Conservation (phyloP, 2,797 vertebrate genomes). For the Enteromius trimaculatus region DNA sequence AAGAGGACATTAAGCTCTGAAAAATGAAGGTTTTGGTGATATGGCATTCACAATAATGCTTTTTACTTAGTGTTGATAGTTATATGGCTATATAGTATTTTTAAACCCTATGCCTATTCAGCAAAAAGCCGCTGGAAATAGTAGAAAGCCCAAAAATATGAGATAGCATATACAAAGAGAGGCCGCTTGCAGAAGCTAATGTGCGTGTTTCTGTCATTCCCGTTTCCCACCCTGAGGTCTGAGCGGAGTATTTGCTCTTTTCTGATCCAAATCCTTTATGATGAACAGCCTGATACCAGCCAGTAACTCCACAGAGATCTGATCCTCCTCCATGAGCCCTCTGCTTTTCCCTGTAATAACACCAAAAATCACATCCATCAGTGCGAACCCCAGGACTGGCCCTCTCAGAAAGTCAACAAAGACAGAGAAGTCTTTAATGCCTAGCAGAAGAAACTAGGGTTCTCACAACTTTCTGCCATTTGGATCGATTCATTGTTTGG, state of each 20-base stretch:
- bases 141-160: constrained; percentile 2
- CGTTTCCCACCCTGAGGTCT: neutral
- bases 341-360: constrained; percentile 23
- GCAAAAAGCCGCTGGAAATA: neutral
- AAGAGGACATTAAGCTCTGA: neutral
- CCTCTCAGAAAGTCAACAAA: constrained; percentile 14
- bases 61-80: constrained; percentile 8
- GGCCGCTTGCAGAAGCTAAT: neutral
- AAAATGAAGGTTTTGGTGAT: neutral
- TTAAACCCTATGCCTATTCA: neutral
- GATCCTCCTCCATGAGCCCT: constrained; percentile 12
- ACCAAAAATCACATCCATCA: constrained; percentile 30
- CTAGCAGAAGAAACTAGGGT: neutral
- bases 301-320: constrained; percentile 8
- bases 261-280: constrained; percentile 15
- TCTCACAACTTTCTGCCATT: neutral
- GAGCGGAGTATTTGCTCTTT: neutral
- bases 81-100: constrained; percentile 1
- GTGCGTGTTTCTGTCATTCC: neutral
- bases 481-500: neutral
- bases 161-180: neutral
- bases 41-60: neutral
- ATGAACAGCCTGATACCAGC: constrained; percentile 22
- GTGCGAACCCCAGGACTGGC: neutral
- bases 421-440: neutral